Conservation (phyloP, 2,888 invertebrate genomes). For the Lasioglossum calceatum region DNA sequence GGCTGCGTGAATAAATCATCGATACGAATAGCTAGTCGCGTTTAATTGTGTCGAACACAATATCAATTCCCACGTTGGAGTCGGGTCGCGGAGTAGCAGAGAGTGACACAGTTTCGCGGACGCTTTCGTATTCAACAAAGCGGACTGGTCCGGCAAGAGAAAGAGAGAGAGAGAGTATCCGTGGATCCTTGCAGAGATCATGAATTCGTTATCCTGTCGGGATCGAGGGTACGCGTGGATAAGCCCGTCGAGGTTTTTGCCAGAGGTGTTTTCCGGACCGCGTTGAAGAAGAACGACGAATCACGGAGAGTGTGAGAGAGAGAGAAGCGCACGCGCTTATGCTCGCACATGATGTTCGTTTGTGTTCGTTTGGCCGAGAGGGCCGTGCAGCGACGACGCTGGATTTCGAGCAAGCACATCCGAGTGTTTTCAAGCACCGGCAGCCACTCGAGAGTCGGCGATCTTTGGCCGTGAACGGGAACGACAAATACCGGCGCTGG, state of each 20-base stretch:
- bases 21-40: background rate
- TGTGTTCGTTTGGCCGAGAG: constrained; percentile 12
- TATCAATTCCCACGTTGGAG: background rate
- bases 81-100: background rate
- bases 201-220: constrained; percentile 22
- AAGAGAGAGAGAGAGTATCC: background rate
- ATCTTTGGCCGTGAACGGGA: constrained; percentile 66
- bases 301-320: background rate
- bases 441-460: constrained; percentile 54
- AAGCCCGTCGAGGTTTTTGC: background rate
- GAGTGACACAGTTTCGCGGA: background rate
- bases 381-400: background rate
- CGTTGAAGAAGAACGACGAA: background rate
- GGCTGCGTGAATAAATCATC: background rate
- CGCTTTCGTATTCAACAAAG: background rate
- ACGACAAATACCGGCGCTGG: constrained; percentile 43
- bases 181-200: background rate
- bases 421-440: constrained; percentile 44
- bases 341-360: background rate
- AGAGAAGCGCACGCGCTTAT: background rate
- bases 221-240: background rate
- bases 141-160: background rate
- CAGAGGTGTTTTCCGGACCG: background rate
- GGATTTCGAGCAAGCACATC: constrained; percentile 34
- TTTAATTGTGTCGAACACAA: background rate